These are phyloP conservation scores for Axis porcinus DNA, from an alignment of 2,113 vertebrate species.

Conservation along the genomic window DNA sequence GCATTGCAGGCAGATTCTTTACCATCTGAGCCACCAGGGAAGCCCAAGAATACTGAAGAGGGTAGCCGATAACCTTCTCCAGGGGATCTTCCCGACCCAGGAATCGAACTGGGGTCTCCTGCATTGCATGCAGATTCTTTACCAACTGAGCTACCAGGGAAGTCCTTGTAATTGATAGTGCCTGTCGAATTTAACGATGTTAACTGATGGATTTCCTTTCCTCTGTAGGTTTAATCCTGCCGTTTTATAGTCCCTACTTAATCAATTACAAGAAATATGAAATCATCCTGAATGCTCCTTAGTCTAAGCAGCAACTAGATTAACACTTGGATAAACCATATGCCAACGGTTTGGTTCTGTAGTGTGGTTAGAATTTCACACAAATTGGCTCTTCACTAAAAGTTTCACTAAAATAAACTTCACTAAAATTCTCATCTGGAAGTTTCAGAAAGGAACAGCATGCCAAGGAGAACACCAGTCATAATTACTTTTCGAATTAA, in stretches of 20 bases:
- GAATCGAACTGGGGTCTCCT: neutral
- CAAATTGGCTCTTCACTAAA: neutral
- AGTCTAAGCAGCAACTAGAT: neutral
- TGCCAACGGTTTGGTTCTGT: neutral
- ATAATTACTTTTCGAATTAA: neutral
- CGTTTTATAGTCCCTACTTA: neutral
- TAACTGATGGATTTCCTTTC: neutral
- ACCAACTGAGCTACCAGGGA: neutral
- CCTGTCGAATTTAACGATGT: neutral
- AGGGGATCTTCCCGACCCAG: neutral
- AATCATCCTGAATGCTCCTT: neutral
- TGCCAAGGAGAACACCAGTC: neutral
- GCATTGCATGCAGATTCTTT: neutral
- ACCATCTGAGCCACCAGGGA: neutral
- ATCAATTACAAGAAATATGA: neutral
- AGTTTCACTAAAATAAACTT: neutral
- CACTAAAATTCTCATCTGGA: neutral
- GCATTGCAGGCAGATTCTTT: neutral
- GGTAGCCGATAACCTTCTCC: neutral
- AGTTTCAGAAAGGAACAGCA: neutral
- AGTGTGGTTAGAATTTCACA: neutral
- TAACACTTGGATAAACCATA: neutral
- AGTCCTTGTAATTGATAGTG: neutral
- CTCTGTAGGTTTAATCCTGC: neutral
- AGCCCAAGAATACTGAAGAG: neutral